Conservation (phyloP, 2,113 vertebrate species). For the Centrocercus urophasianus region DNA sequence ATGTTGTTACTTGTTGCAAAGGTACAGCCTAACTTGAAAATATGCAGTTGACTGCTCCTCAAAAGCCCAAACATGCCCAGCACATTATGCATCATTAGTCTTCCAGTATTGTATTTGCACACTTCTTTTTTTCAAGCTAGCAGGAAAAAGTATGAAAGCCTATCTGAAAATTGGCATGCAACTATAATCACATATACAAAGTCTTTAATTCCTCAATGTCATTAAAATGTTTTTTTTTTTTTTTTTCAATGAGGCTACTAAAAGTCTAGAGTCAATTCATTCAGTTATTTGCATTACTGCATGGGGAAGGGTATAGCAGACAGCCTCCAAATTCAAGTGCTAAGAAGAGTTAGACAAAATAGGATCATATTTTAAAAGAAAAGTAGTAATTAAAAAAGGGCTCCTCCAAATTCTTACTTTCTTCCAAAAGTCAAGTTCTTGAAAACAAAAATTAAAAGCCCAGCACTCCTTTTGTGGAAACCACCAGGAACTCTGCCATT, state of each 20-base stretch:
- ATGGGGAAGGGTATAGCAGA: not conserved
- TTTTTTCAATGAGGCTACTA: not conserved
- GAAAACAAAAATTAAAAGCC: not conserved
- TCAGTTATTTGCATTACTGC: not conserved
- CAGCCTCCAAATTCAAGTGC: not conserved
- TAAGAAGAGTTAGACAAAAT: not conserved
- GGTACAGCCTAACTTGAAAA: not conserved
- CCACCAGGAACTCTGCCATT: not conserved
- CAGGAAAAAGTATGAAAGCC: not conserved
- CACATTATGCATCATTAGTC: not conserved
- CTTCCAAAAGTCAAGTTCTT: not conserved
- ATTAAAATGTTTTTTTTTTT: not conserved
- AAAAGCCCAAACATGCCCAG: not conserved
- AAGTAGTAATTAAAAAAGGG: rapidly evolving
- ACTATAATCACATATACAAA: not conserved
- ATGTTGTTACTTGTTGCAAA: not conserved
- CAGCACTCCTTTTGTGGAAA: not conserved
- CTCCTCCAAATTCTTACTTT: not conserved
- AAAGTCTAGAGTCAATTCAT: not conserved
- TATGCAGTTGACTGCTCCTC: not conserved
- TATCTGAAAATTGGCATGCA: not conserved
- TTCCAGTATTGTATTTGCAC: not conserved
- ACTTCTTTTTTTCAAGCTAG: not conserved
- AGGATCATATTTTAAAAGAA: not conserved
- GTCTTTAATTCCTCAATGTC: rapidly evolving